These are phyloP conservation scores for Pitta sordida DNA, from an alignment of 2,113 vertebrate species.

Conservation along the genomic window DNA sequence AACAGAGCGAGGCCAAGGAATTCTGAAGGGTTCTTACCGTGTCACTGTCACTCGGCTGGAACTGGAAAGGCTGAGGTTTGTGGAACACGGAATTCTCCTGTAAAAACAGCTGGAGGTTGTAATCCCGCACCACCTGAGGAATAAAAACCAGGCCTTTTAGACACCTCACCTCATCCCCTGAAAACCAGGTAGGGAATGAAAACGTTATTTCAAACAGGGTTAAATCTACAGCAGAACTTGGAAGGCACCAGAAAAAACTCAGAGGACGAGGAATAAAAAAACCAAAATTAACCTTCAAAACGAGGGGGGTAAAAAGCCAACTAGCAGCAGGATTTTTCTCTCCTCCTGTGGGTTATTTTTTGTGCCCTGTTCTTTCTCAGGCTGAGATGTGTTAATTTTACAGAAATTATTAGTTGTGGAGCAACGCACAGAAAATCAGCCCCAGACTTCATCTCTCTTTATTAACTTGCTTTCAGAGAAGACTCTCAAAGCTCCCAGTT, in stretches of 20 bases:
- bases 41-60: conserved; percentile 94
- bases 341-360: background rate
- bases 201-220: background rate
- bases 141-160: background rate
- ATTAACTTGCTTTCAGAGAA: background rate
- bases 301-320: rapidly evolving
- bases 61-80: conserved; percentile 93
- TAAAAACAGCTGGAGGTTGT: conserved; percentile 93
- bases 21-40: conserved; percentile 75
- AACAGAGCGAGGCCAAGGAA: background rate
- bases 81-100: conserved; percentile 94
- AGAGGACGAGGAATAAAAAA: background rate
- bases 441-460: background rate
- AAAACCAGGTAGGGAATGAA: rapidly evolving
- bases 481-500: background rate
- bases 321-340: too few relatives aligned
- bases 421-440: background rate
- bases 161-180: rapidly evolving
- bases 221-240: background rate
- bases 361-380: background rate
- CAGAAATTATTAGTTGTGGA: background rate
- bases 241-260: background rate
- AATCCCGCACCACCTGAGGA: conserved; percentile 90
- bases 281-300: background rate
- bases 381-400: background rate